Evolutionary conservation across 2,113 vertebrate species (phyloP).

Genomic region (Greenwoodochromis staneri): DNA sequence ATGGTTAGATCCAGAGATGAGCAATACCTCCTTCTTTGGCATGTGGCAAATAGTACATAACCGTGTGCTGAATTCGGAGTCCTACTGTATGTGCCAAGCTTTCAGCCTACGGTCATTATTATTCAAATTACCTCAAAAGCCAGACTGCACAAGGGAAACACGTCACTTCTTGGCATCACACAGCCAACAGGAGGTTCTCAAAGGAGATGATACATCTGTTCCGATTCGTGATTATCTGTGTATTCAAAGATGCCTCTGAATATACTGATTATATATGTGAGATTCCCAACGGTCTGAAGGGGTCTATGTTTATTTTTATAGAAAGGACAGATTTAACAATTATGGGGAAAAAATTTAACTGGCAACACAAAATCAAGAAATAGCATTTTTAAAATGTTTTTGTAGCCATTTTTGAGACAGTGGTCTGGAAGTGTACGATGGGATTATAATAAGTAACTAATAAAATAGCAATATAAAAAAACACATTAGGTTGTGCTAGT

Average conservation of each 20-base stretch:
- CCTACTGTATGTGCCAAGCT: background rate
- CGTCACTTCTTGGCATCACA: background rate
- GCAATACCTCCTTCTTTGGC: background rate
- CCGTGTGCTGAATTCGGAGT: background rate
- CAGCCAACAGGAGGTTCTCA: background rate
- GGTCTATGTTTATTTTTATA: background rate
- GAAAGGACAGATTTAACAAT: background rate
- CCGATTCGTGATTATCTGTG: background rate
- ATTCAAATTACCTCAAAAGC: background rate
- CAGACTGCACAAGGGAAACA: background rate
- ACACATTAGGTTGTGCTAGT: background rate
- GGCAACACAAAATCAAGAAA: background rate
- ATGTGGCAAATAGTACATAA: background rate
- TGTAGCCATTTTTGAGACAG: background rate
- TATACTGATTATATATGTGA: background rate
- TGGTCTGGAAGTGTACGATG: background rate
- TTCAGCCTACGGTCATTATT: background rate
- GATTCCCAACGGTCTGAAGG: background rate
- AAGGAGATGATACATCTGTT: background rate
- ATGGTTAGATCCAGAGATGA: conserved; percentile 13
- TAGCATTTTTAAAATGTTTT: background rate
- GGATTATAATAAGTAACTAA: background rate
- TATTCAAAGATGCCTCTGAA: background rate
- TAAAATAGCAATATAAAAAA: background rate
- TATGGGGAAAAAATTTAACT: background rate